phyloP scores from a whole-genome alignment of 2,888 invertebrate genomes.

The Galeopsomyia nigrocyanea region DNA sequence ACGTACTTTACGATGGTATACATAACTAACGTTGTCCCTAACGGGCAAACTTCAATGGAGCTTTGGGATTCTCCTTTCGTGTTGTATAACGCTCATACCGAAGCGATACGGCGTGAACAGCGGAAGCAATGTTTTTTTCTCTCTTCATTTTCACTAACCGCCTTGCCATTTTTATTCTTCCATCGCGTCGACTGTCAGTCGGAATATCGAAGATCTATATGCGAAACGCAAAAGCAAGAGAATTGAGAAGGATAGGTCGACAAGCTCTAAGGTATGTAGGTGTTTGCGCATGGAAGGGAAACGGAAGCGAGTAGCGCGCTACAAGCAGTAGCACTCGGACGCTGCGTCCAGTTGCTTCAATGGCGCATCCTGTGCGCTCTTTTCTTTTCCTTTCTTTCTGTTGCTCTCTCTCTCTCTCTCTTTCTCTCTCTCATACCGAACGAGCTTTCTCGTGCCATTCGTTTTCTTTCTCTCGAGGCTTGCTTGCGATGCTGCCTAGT shows the following conservation, averaged over 20 bases:
- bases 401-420: not conserved
- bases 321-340: conserved; percentile 41
- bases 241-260: conserved; percentile 14
- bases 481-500: not conserved
- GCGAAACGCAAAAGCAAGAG: not conserved
- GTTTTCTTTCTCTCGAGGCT: conserved; percentile 33
- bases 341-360: conserved; percentile 38
- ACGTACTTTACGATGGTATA: conserved; percentile 49
- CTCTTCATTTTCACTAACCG: too few relatives aligned
- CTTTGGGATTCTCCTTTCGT: too few relatives aligned
- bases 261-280: not conserved
- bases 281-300: conserved; percentile 15
- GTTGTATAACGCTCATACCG: too few relatives aligned
- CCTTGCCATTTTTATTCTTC: too few relatives aligned
- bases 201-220: too few relatives aligned
- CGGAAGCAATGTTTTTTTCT: too few relatives aligned
- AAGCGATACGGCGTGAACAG: too few relatives aligned
- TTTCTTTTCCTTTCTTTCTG: conserved; percentile 19
- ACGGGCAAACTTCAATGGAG: too few relatives aligned
- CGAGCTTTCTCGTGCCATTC: conserved; percentile 27
- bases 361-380: conserved; percentile 29
- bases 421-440: conserved; percentile 28
- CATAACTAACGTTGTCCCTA: too few relatives aligned
- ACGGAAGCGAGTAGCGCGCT: conserved; percentile 30
- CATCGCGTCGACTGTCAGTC: too few relatives aligned